Conservation (phyloP, 2,797 vertebrate species). For the Bovichtus diacanthus region DNA sequence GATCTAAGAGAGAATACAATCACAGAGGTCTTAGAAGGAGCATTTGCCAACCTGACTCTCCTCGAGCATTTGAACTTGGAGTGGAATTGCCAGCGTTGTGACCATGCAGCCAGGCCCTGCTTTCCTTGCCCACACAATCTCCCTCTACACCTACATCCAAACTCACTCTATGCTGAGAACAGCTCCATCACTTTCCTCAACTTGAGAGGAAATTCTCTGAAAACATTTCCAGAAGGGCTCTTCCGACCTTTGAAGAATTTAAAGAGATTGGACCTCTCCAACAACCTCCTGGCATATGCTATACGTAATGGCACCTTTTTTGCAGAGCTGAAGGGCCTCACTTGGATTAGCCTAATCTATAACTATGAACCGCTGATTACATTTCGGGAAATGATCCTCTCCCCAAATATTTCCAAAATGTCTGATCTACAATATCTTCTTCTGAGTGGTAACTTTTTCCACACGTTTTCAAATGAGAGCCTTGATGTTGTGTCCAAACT, state of each 20-base stretch:
- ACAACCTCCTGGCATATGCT: constrained; percentile 83
- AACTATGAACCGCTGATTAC: constrained; percentile 83
- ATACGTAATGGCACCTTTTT: constrained; percentile 85
- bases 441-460: constrained; percentile 87
- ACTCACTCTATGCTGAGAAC: constrained; percentile 73
- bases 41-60: constrained; percentile 82
- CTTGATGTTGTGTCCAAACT: constrained; percentile 76
- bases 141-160: constrained; percentile 71
- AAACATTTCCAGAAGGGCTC: constrained; percentile 75
- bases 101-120: constrained; percentile 89
- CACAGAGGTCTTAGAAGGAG: constrained; percentile 59
- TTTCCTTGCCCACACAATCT: constrained; percentile 83
- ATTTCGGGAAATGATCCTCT: constrained; percentile 74
- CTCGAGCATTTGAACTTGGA: constrained; percentile 83
- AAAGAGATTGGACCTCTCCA: constrained; percentile 81
- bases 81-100: constrained; percentile 92
- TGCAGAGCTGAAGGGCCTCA: constrained; percentile 75
- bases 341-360: constrained; percentile 83
- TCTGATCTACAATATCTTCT: constrained; percentile 70
- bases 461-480: constrained; percentile 66
- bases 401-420: constrained; percentile 77
- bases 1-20: constrained; percentile 89
- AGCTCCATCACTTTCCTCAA: constrained; percentile 77
- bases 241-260: constrained; percentile 76
- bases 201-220: constrained; percentile 86